Evolutionary conservation across 2,113 vertebrate species (phyloP).

Genomic region (Malurus cyaneus): DNA sequence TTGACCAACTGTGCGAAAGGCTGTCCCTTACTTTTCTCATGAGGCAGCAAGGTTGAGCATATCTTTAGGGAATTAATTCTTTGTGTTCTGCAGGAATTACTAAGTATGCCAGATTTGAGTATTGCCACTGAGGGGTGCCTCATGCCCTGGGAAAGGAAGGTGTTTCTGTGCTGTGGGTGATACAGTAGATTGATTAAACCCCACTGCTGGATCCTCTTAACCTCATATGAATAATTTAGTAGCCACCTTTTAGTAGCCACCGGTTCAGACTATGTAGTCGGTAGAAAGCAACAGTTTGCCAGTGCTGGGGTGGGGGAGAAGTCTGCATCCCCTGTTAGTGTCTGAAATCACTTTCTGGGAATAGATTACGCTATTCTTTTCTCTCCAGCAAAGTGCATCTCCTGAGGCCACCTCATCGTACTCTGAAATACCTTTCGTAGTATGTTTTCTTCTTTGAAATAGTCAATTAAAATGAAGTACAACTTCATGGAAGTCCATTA

Average conservation of each 20-base stretch:
- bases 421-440: not conserved
- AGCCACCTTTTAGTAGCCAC: not conserved
- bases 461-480: not conserved
- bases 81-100: slow-evolving; percentile 2
- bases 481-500: not conserved
- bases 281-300: not conserved
- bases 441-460: not conserved
- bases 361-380: not conserved
- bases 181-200: not conserved
- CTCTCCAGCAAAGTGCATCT: not conserved
- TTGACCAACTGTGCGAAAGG: not conserved
- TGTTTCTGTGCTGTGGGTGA: not conserved
- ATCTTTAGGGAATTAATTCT: not conserved
- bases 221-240: not conserved
- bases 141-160: not conserved
- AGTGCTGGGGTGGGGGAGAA: not conserved
- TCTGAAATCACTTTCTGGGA: not conserved
- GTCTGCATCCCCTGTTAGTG: not conserved
- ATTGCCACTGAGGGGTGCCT: not conserved
- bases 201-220: not conserved
- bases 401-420: not conserved
- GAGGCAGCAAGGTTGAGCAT: not conserved
- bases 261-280: not conserved
- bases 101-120: not conserved
- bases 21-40: not conserved